Conservation (phyloP, 2,888 invertebrate species). For the Sarcophaga caerulescens region DNA sequence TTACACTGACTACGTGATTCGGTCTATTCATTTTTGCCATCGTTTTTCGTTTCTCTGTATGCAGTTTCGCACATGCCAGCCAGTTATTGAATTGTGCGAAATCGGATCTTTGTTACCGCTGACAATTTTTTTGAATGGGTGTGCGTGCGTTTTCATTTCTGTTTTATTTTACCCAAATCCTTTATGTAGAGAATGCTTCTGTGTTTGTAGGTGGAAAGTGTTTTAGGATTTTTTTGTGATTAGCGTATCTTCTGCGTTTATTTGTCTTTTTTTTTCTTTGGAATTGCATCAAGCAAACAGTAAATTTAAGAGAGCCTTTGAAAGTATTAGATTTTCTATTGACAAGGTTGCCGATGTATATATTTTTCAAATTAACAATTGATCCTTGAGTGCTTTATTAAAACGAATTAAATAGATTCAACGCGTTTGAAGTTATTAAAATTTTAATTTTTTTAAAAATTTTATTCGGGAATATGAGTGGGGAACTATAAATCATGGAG, state of each 20-base stretch:
- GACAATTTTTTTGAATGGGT: conserved; percentile 13
- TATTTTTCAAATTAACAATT: neutral
- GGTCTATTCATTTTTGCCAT: neutral
- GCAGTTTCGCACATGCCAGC: conserved; percentile 32
- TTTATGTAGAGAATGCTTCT: neutral
- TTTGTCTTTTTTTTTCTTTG: no score
- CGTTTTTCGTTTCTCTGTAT: neutral
- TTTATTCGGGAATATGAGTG: neutral
- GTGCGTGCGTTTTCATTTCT: conserved; percentile 21
- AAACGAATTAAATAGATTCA: no score
- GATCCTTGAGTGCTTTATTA: neutral
- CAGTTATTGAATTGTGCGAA: conserved; percentile 63
- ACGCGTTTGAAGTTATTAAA: neutral
- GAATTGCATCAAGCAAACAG: no score
- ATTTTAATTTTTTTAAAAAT: no score
- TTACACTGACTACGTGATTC: conserved; percentile 30
- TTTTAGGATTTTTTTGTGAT: conserved; percentile 14
- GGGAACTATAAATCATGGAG: no score
- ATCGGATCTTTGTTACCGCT: conserved; percentile 43
- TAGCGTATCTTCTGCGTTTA: neutral
- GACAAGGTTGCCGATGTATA: conserved; percentile 20
- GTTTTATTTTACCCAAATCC: neutral
- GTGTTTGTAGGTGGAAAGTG: conserved; percentile 11
- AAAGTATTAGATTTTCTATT: neutral
- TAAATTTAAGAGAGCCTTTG: no score